Evolutionary conservation across 2,888 invertebrate genomes (phyloP).

Genomic region (Mechanitis messenoides): DNA sequence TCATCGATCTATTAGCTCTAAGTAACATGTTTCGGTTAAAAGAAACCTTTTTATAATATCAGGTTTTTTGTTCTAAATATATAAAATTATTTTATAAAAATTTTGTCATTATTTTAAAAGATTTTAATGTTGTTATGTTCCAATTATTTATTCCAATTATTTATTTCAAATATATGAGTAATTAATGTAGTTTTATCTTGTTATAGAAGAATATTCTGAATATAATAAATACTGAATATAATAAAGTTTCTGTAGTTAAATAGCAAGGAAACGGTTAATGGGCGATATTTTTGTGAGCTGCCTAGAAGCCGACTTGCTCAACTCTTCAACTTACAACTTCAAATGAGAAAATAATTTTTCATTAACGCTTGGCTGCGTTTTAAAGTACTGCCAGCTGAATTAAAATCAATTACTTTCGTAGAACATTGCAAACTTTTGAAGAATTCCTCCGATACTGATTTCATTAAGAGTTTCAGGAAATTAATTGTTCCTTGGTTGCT

Average conservation of each 20-base stretch:
- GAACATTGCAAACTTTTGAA: slow-evolving; percentile 54
- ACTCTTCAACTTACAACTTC: slow-evolving; percentile 53
- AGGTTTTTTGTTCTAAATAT: too few relatives aligned
- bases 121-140: too few relatives aligned
- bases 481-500: slow-evolving; percentile 20
- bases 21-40: neutral
- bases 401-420: slow-evolving; percentile 67
- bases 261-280: slow-evolving; percentile 46
- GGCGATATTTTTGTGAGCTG: slow-evolving; percentile 45
- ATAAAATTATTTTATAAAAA: too few relatives aligned
- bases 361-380: slow-evolving; percentile 61
- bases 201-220: too few relatives aligned
- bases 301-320: slow-evolving; percentile 27
- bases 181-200: too few relatives aligned
- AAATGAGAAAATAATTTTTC: slow-evolving; percentile 67
- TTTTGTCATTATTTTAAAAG: too few relatives aligned
- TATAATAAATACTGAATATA: neutral
- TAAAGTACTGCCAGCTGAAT: slow-evolving; percentile 57
- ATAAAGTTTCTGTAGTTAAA: slow-evolving; percentile 2
- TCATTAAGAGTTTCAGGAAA: slow-evolving; percentile 40
- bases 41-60: neutral
- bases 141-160: too few relatives aligned
- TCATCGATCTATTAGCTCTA: slow-evolving; percentile 62
- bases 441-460: slow-evolving; percentile 43
- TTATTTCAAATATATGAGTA: too few relatives aligned